Evolutionary conservation across 2,888 invertebrate species (phyloP).

Genomic region (Acleris cristana): DNA sequence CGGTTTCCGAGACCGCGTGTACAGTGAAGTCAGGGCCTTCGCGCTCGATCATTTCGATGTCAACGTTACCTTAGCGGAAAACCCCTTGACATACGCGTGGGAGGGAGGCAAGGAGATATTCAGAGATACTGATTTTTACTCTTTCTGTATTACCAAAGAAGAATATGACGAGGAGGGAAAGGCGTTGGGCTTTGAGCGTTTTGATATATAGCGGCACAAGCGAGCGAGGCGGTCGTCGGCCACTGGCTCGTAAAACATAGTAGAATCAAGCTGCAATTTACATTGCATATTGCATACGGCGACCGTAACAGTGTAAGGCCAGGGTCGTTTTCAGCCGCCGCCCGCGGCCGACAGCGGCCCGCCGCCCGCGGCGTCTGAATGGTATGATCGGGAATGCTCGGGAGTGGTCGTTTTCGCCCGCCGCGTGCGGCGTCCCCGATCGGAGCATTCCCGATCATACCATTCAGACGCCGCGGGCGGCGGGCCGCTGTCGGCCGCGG

Average conservation of each 20-base stretch:
- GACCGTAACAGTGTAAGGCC: too few species aligned
- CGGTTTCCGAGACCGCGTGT: constrained; percentile 89
- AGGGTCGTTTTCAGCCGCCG: too few species aligned
- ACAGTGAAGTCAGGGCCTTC: constrained; percentile 88
- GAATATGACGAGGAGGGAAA: constrained; percentile 96
- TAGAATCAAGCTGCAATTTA: not conserved
- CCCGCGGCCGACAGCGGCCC: too few species aligned
- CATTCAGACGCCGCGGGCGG: too few species aligned
- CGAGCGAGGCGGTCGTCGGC: constrained; percentile 66
- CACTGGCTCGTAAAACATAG: constrained; percentile 59
- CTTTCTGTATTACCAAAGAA: constrained; percentile 89
- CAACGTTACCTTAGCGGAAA: constrained; percentile 84
- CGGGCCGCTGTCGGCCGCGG: too few species aligned
- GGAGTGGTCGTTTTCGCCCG: too few species aligned
- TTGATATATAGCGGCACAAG: constrained; percentile 79
- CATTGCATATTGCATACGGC: too few species aligned
- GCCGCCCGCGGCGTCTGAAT: too few species aligned
- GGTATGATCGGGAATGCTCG: too few species aligned
- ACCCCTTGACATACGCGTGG: constrained; percentile 94
- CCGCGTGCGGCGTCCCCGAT: too few species aligned
- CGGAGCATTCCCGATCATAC: too few species aligned
- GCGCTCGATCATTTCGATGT: constrained; percentile 91
- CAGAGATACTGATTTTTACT: constrained; percentile 88
- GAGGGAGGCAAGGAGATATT: constrained; percentile 92
- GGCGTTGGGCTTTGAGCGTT: constrained; percentile 80